Evolutionary conservation across 2,797 vertebrate genomes (phyloP), one percentile per base, ranked within the genome.

Genomic region (Paguma larvata): DNA sequence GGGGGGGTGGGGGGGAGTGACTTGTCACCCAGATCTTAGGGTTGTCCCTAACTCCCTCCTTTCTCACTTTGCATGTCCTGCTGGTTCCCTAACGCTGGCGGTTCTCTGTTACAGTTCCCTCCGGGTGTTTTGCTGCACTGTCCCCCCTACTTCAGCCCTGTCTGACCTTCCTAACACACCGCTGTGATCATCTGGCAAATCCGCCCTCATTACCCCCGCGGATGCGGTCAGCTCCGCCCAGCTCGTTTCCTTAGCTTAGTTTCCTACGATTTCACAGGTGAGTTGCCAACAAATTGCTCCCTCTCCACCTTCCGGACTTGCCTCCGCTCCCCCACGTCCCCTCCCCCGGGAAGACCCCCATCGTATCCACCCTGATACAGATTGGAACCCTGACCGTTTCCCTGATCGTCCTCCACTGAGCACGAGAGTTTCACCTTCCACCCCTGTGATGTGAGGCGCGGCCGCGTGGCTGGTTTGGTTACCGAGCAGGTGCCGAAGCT

Each of bases 101-200:
- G 1, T 14, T 48, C 65, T 38, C 34, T 41, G 0, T 30, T 14
- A 8, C 14, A 4, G 6, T 0, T 0, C 4, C 19, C 14, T 41
- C 73, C 44, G 19, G 25, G 30, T 25, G 38, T 11, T 16, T n/a
- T 13, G 16, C 27, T 3, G 9, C 25, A 0, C 13, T 2, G 13
- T 62, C 9, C n/a, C n/a, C 27, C 38, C 63, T 27, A 0, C 0
- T 3, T 16, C 72, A 78, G 21, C 16, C 27, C 14, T 0, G 4
- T 30, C 34, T 5, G 27, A 13, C 1, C 59, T 73, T 48, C 67
- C 85, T 7, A 16, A 11, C 44, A 56, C 15, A 3, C 27, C 19
- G 0, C 44, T 48, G 30, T 12, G 6, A 1, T n/a, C 7, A 1
- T 4, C 5, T 18, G 3, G 0, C 2, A 2, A 25, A 9, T 18